Conservation (phyloP, 2,113 vertebrate species). For the Cervus canadensis region DNA sequence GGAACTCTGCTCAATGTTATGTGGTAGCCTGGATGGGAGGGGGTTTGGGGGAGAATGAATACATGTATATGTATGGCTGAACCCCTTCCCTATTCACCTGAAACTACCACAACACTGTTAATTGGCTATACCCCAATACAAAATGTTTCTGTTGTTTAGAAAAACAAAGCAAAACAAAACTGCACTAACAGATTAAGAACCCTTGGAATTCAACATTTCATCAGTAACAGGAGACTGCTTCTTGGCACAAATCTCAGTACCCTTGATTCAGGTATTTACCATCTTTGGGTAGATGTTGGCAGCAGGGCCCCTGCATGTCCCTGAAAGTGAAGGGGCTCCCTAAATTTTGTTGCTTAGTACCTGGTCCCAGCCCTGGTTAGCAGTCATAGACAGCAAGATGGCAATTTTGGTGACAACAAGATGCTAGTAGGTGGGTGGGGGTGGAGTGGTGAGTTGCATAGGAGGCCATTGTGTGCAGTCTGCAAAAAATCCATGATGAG, state of each 20-base stretch:
- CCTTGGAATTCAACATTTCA: not conserved
- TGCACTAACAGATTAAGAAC: not conserved
- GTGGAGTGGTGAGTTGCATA: not conserved
- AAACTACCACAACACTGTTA: not conserved
- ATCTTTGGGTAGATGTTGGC: not conserved
- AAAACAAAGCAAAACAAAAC: not conserved
- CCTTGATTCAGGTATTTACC: not conserved
- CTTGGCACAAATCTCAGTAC: not conserved
- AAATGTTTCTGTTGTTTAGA: not conserved
- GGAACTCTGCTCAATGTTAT: not conserved
- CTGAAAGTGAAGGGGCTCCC: not conserved
- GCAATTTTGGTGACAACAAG: not conserved
- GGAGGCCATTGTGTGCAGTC: not conserved
- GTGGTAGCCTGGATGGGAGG: not conserved
- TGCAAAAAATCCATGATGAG: not conserved
- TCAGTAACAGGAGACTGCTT: not conserved
- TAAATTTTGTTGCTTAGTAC: not conserved
- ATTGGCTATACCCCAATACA: not conserved
- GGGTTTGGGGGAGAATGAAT: not conserved
- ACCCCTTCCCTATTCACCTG: not conserved
- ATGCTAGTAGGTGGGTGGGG: not conserved
- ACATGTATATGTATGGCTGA: not conserved
- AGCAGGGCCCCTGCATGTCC: not conserved
- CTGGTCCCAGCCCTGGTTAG: not conserved
- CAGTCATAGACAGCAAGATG: not conserved